Base-by-base conservation (phyloP, 2,113 vertebrate genomes). In the Ciconia stormi region DNA sequence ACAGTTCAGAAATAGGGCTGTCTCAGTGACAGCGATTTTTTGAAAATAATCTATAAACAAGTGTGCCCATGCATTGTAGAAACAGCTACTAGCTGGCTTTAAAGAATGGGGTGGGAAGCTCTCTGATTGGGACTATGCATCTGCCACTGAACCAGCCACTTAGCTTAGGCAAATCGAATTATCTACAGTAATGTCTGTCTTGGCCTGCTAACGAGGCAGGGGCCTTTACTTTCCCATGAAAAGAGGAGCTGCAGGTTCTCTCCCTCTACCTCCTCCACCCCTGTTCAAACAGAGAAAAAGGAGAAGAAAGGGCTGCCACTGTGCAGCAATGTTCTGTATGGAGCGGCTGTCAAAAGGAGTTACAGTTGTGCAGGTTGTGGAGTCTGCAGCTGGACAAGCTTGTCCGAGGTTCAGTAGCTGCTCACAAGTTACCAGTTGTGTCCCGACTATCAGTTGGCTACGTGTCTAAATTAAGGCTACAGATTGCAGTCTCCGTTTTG, bases 351-450 rank as follows among this genome's bases (percentile, higher is more conserved):
- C 25, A 4, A 6, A 38, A 56, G n/a, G 26, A 18, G 25, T 38
- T 34, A 23, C 2, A 7, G 36, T 16, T 61, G 52, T 38, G 36
- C 10, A 26, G 23, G 20, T 8, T 42, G 15, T 21, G 34, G 19
- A 77, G 46, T 15, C 30, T 34, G 50, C 2, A 0, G 30, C 32
- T 44, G 36, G 23, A 19, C 0, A 0, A 70, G 23, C 27, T 49
- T 66, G 13, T 26, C 46, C 0, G 2, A 47, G 29, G 16, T 34
- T 55, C 73, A 34, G 27, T 38, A 38, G 18, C 56, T 36, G 42
- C 23, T 22, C 42, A 16, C 13, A 36, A 5, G 32, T 44, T 50
- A 56, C 32, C 62, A 14, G 40, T 15, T 47, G 53, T 49, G 52
- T 66, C 36, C 55, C 2, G 1, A 6, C 49, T 34, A 11, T n/a